Evolutionary conservation across 2,888 invertebrate genomes (phyloP), one percentile per base, ranked within the genome.

Genomic region (Caenorhabditis wallacei): DNA sequence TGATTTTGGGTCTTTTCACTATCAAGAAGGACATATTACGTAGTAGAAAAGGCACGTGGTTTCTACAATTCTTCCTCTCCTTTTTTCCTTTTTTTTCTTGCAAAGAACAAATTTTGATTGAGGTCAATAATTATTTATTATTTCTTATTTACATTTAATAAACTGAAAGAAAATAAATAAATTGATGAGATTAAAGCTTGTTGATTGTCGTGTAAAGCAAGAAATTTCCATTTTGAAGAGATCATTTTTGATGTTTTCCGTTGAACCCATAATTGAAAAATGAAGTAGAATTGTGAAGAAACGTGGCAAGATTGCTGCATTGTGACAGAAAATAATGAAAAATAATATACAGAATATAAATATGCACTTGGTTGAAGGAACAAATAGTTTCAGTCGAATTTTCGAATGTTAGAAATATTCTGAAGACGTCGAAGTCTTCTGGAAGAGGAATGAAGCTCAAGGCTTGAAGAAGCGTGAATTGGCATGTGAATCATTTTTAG

Each of bases 401-500:
- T 46, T 18, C 53, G 37, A 4, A 66, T 37, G 10, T 48, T 35
- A 46, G 13, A 18, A 20, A n/a, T 18, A 53, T 53, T 53, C 16
- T 66, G 66, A 66, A 66, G 66, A 66, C 66, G 66, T 66, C 53
- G 66, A 35, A 53, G 66, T 66, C 66, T 66, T 66, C 66, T 53
- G 53, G 66, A 35, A 11, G 57, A 53, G 37, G 51, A 35, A 53
- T 53, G 66, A 66, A 66, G 66, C 53, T 66, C 66, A 37, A 66
- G 66, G 24, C 66, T 66, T 66, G 66, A 66, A 48, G 66, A 66
- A 53, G 76, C 76, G 51, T 76, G 76, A 61, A 76, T 76, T 46
- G 76, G 76, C 76, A 76, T 76, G 76, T 76, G 76, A 76, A 76
- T 76, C 76, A 76, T 76, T 53, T 68, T 76, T 68, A 68, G 66